Base-by-base conservation (phyloP, 1,140 invertebrate species). In the Hyphantria cunea region DNA sequence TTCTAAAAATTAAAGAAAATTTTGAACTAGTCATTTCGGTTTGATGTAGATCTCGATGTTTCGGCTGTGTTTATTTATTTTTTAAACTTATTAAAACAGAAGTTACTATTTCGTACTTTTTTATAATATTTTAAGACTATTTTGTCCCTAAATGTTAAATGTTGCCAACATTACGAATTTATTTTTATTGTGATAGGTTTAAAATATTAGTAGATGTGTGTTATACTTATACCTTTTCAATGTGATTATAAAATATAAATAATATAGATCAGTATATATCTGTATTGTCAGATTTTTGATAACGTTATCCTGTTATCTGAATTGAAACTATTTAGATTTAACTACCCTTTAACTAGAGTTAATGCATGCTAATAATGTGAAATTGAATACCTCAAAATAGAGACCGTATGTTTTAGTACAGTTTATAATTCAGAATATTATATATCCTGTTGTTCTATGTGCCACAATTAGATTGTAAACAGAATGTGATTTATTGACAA, bases 401-500 rank as follows among this genome's bases (percentile, higher is more conserved):
- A 50, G 48, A 60, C 61, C 64, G 53, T 61, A 68, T 55, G 47
- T 65, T 58, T 67, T 66, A 73, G 62, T 72, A 74, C 69, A 73
- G 62, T 70, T 69, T 68, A 68, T 71, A 65, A 74, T 76, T 75
- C 52, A 64, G 65, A 79, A 62, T 76, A 49, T 58, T 58, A 82
- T 86, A 86, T 84, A 77, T 83, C n/a, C 79, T 82, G 84, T 86
- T 89, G 78, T 85, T 83, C 65, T 59, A 84, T 81, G 84, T 89
- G 86, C 84, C 84, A 86, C 80, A 72, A 74, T 74, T 83, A 78
- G 74, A 69, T 77, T 77, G 76, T 78, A 80, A 80, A 81, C 73
- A 71, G 71, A 79, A 74, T 81, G 80, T 86, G 77, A 86, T 86
- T 74, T 86, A 86, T 86, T 82, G 74, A 84, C 72, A 82, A 82